Evolutionary conservation across 2,797 vertebrate genomes (phyloP), one percentile per base, ranked within the genome.

Genomic region (Avahi laniger): DNA sequence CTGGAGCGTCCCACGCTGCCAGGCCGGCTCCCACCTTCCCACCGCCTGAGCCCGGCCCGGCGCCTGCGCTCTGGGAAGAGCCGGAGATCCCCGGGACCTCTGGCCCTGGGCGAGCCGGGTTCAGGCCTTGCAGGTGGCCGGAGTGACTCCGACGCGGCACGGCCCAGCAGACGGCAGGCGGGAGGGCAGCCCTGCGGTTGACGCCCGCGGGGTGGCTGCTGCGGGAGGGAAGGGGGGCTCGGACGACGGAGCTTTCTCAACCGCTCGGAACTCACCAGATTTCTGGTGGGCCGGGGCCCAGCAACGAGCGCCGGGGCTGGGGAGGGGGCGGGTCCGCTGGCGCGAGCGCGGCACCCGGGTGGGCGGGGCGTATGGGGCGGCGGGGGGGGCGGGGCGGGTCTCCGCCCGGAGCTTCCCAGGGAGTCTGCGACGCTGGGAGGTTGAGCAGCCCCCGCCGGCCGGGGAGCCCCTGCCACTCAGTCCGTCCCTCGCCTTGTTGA

Each of bases 251-350:
- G 50, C n/a, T 78, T 61, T 30, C 78, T 38, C 15, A 67, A 35
- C 12, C 18, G 6, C n/a, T 5, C 0, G 1, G 3, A 10, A 12
- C 52, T 59, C 30, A 20, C 18, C 33, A 17, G 15, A 13, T 13
- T n/a, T 72, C 69, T 15, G n/a, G 43, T n/a, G 76, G 76, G 26
- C 35, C 52, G 5, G 20, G 41, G 24, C 12, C 46, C 35, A 14
- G 46, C 1, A 6, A 24, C 4, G 26, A 41, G 59, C 2, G 1
- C 30, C n/a, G 80, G 13, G 9, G 75, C 28, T 6, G 57, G 54
- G 73, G 15, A 30, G 28, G 13, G 26, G 9, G 26, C 9, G 69
- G 17, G 72, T 0, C 50, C 30, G 50, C 2, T 3, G 22, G 3
- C 17, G 17, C 0, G n/a, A 9, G 10, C 20, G 73, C 73, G 18